Evolutionary conservation across 2,113 vertebrate species (phyloP), one percentile per base, ranked within the genome.

Genomic region (Petaurus breviceps): DNA sequence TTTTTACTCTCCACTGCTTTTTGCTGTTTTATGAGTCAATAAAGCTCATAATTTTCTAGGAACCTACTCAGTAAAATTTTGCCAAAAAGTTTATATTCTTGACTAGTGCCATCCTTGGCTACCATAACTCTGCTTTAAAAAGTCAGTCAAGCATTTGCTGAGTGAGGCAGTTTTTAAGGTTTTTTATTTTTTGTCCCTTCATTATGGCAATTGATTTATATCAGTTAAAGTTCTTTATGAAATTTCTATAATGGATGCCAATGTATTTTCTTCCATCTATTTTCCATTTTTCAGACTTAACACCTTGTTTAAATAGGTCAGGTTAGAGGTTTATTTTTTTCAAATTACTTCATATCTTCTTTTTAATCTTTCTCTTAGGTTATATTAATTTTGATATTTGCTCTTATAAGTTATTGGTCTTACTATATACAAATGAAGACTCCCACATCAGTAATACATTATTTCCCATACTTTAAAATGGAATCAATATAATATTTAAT

Each of bases 1-100:
- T 22, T n/a, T 77, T 77, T n/a, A 77, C 10, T 77, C 12, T 77
- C 61, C 12, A 77, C 14, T 77, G 68, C 68, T 77, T 84, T 84
- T 84, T 84, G 19, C n/a, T 84, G 6, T 23, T 84, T 43, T 84
- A 84, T 84, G 68, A 84, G 16, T 84, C 68, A 84, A 23, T 43
- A 84, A 23, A 84, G 19, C 16, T 43, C n/a, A 84, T 84, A 43
- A 84, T 84, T 84, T 84, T 43, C n/a, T 84, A 84, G 68, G 19
- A 84, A 84, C 37, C 68, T 84, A 43, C 19, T 84, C n/a, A 84
- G 37, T 43, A 43, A 84, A 84, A 84, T 84, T 84, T 84, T 84
- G 68, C n/a, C 68, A 84, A 84, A 84, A 84, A 84, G n/a, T 84
- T 84, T 84, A 84, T 84, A 84, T 84, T 84, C 68, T 84, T n/a